These are phyloP conservation scores for Desoria tigrina DNA, from an alignment of 2,888 invertebrate genomes.

Conservation along the genomic window DNA sequence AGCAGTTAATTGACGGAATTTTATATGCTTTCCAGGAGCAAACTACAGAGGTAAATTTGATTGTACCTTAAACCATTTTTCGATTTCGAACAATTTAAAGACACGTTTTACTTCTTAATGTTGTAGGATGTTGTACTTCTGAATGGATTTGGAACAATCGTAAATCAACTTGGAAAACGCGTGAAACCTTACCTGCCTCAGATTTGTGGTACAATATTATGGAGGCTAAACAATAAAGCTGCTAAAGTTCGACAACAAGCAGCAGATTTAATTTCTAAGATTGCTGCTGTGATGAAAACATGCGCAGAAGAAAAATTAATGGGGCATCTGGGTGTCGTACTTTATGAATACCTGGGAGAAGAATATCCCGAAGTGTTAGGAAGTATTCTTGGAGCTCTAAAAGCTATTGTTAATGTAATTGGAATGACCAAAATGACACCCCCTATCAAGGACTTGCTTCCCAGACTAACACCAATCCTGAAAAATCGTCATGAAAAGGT, in stretches of 20 bases:
- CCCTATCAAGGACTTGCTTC: slow-evolving; percentile 96
- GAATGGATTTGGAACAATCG: slow-evolving; percentile 98
- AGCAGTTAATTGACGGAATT: slow-evolving; percentile 98
- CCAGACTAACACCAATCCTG: slow-evolving; percentile 93
- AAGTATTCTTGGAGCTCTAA: slow-evolving; percentile 96
- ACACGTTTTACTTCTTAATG: neutral
- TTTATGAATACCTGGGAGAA: slow-evolving; percentile 98
- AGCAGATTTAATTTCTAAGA: slow-evolving; percentile 93
- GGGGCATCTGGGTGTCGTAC: slow-evolving; percentile 98
- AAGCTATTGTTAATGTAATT: slow-evolving; percentile 98
- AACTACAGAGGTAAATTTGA: slow-evolving; percentile 92
- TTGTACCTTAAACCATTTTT: neutral
- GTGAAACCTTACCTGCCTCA: slow-evolving; percentile 99
- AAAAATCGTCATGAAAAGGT: slow-evolving; percentile 94
- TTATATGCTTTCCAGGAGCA: slow-evolving; percentile 99
- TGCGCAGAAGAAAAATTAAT: slow-evolving; percentile 99
- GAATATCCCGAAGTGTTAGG: slow-evolving; percentile 99
- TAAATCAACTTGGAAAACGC: slow-evolving; percentile 90
- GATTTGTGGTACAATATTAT: slow-evolving; percentile 99
- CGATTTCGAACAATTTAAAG: slow-evolving; percentile 7
- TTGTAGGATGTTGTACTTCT: slow-evolving; percentile 94
- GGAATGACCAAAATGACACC: slow-evolving; percentile 99
- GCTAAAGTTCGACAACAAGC: slow-evolving; percentile 99
- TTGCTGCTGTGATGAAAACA: slow-evolving; percentile 98
- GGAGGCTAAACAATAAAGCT: slow-evolving; percentile 99